Base-by-base conservation (phyloP, 2,888 invertebrate genomes). In the Yponomeuta plumbellus region DNA sequence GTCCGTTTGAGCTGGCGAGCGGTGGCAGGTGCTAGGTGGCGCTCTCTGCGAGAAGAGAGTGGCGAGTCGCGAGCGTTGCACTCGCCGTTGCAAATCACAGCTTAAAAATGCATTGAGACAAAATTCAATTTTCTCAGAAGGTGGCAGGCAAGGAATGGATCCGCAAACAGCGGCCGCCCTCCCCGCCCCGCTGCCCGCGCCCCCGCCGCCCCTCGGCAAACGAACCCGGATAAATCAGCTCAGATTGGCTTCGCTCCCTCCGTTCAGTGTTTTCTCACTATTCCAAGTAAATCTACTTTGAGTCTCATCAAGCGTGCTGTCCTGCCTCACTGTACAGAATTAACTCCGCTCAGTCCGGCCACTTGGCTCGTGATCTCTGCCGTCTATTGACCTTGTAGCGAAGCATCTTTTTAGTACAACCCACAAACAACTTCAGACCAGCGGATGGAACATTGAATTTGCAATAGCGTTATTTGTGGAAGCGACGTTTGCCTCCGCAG, bases 201-300 rank as follows among this genome's bases (percentile, higher is more conserved):
- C 56, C 23, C 56, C 23, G n/a, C 64, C 22, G 20, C 64, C 26
- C 56, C n/a, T 56, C 34, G 17, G 56, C 67, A 69, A 67, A 69
- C 67, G 66, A 66, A 66, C 64, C 64, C 56, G 22, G 65, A 66
- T 69, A 68, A 67, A 69, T 61, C 68, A 69, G 69, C 68, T 66
- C 59, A 64, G 68, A 64, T 68, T 69, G 66, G 58, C 66, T 44
- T 58, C 44, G 52, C 20, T 26, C n/a, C 56, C 26, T 13, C 61
- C 21, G 40, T n/a, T 20, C 44, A 44, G 22, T 63, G 20, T 44
- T 63, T 21, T 44, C 21, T 44, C 22, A 63, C 40, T 63, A 39
- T 39, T 63, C 11, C 63, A 63, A 63, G 22, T 11, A 63, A 63
- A 63, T 63, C 63, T 44, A 63, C 63, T 63, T 63, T 44, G 39